A percentile compares a stretch with the other conserved stretches of the same genome.
Evolutionary conservation across 1,140 invertebrate species (phyloP).

Genomic region (Trypoxylus dichotomus): DNA sequence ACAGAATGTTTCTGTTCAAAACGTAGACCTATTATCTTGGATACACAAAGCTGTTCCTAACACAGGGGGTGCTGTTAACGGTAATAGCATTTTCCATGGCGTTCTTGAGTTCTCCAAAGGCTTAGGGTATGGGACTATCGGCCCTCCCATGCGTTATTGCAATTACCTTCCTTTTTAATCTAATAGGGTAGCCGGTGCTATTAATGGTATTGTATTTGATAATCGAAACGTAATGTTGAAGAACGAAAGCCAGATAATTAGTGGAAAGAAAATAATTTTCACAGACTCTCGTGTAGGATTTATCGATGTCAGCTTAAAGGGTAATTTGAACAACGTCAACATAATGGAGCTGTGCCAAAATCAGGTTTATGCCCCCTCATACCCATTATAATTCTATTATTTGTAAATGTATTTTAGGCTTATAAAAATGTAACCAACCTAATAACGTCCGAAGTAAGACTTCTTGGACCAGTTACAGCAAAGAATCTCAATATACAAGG

Average conservation of each 20-base stretch:
- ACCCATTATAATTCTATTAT: not conserved
- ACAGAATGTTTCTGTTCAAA: conserved; percentile 47
- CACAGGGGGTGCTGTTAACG: conserved; percentile 39
- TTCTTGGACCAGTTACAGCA: conserved; percentile 40
- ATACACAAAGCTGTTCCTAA: conserved; percentile 49
- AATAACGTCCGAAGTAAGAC: conserved; percentile 40
- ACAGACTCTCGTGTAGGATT: not conserved
- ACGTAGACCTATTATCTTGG: conserved; percentile 53
- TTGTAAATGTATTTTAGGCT: conserved; percentile 37
- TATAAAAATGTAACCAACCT: conserved; percentile 39
- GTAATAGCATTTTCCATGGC: conserved; percentile 40
- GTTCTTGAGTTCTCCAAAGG: conserved; percentile 38
- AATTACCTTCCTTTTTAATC: not conserved
- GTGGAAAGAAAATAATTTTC: not conserved
- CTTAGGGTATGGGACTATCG: conserved; percentile 36
- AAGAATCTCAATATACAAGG: conserved; percentile 44
- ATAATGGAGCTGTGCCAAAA: not conserved
- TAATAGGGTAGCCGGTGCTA: conserved; percentile 38
- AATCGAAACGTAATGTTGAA: conserved; percentile 44
- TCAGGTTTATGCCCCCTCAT: not conserved
- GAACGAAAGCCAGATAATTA: not conserved
- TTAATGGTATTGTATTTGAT: conserved; percentile 43
- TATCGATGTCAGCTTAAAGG: conserved; percentile 32
- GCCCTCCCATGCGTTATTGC: no score
- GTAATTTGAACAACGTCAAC: conserved; percentile 44